phyloP scores from a whole-genome alignment of 64 coral and sea anemone genomes.

The Trachythela sp. region DNA sequence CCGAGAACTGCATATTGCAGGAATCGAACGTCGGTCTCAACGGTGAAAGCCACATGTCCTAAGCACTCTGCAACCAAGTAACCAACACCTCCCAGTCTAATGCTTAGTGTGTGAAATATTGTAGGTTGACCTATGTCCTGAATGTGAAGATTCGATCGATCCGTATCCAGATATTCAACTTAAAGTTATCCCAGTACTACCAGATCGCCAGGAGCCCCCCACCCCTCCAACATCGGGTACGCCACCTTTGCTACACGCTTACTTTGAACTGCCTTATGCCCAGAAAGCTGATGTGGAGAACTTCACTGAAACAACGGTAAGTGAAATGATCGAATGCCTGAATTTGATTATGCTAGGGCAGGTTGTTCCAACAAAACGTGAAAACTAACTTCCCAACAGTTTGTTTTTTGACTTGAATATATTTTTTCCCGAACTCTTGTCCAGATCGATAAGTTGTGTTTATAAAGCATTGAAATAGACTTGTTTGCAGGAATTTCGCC shows the following conservation, averaged over 20 bases:
- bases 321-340: neutral
- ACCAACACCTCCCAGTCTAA: no score
- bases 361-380: no score
- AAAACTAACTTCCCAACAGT: no score
- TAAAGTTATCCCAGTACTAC: conserved; percentile 39
- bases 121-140: neutral
- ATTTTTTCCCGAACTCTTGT: no score
- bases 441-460: no score
- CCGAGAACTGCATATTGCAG: no score
- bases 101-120: neutral
- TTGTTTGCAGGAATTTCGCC: no score
- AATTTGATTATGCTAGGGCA: neutral
- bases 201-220: neutral
- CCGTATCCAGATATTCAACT: conserved; percentile 69
- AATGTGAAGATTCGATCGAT: conserved; percentile 16
- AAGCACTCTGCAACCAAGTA: no score
- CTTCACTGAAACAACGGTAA: neutral
- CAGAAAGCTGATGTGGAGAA: neutral
- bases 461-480: no score
- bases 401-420: no score
- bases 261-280: conserved; percentile 34
- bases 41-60: no score
- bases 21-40: no score
- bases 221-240: neutral
- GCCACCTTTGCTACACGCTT: conserved; percentile 23